phyloP scores from a whole-genome alignment of 2,113 vertebrate genomes.

The Siniperca knerii region DNA sequence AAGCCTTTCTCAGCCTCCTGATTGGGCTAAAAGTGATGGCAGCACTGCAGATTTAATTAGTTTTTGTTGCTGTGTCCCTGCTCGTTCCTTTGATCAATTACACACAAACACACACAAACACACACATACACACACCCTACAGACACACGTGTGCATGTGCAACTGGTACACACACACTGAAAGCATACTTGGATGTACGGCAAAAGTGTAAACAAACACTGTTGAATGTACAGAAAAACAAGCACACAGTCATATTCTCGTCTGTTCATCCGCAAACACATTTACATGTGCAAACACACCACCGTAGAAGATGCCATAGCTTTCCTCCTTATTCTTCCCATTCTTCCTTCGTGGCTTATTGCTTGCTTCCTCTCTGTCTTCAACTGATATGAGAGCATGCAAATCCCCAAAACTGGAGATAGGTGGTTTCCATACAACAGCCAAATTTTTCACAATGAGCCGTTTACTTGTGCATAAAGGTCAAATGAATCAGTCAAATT shows the following conservation, averaged over 20 bases:
- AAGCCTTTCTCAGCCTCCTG: slow-evolving; percentile 13
- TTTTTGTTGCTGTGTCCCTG: slow-evolving; percentile 50
- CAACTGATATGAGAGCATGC: not conserved
- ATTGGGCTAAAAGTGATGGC: slow-evolving; percentile 54
- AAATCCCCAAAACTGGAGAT: not conserved
- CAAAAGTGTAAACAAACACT: not conserved
- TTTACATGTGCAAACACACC: no score
- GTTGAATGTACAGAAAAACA: no score
- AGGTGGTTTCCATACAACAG: not conserved
- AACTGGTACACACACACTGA: not conserved
- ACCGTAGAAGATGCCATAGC: no score
- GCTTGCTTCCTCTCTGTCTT: not conserved
- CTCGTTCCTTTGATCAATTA: slow-evolving; percentile 61
- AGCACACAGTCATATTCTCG: not conserved
- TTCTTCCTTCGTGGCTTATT: not conserved
- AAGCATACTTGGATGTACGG: no score
- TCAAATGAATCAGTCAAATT: no score
- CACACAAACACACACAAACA: not conserved
- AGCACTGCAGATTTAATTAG: slow-evolving; percentile 56
- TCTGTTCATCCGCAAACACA: no score
- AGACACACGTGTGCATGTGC: not conserved
- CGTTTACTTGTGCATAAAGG: no score
- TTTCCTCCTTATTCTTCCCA: not conserved
- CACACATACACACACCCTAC: slow-evolving; percentile 14
- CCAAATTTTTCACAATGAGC: no score